A percentile compares a stretch with the other conserved stretches of the same genome.
Evolutionary conservation across 2,113 vertebrate genomes (phyloP).

Genomic region (Macroglossus sobrinus): DNA sequence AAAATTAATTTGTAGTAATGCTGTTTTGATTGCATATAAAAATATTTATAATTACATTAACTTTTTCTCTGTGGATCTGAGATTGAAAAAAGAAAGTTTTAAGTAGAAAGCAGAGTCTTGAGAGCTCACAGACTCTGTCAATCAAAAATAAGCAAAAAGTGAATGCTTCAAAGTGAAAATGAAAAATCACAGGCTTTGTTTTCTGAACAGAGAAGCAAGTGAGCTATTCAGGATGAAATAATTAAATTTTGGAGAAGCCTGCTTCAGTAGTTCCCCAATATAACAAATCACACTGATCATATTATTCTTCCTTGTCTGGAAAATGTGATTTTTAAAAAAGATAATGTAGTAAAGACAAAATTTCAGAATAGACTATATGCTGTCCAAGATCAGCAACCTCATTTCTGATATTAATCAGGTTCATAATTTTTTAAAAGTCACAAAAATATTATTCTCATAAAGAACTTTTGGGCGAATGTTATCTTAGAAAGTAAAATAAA

Average conservation of each 20-base stretch:
- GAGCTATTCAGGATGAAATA: background rate
- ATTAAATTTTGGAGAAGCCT: background rate
- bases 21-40: background rate
- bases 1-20: constrained; percentile 17
- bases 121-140: background rate
- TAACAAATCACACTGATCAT: background rate
- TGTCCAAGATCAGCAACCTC: background rate
- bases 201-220: background rate
- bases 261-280: background rate
- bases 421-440: background rate
- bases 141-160: constrained; percentile 5
- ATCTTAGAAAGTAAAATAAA: background rate
- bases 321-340: background rate
- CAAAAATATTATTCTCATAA: background rate
- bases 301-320: background rate
- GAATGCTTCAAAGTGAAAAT: constrained; percentile 25
- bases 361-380: background rate
- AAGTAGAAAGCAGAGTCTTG: background rate
- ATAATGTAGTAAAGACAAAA: background rate
- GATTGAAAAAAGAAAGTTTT: constrained; percentile 8
- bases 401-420: background rate
- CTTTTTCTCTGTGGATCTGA: background rate
- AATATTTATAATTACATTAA: background rate
- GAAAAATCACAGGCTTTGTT: background rate
- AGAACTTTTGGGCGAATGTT: background rate